Base-by-base conservation (phyloP, 1,140 invertebrate species). In the Aphaenogaster floridana region DNA sequence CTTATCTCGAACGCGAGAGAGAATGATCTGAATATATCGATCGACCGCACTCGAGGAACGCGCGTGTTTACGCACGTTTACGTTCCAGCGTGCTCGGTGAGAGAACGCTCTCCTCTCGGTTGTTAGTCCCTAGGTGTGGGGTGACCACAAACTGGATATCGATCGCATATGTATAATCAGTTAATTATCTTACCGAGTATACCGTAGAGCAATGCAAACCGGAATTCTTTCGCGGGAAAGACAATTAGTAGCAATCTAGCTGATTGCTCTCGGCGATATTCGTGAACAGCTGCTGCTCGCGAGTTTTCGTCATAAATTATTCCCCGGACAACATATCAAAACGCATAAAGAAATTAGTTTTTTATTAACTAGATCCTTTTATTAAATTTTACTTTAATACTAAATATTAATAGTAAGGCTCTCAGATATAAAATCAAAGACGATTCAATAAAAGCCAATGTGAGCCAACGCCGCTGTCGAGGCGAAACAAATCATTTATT, bases 61-160 rank as follows among this genome's bases (percentile, higher is more conserved):
- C 45, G 61, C 34, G 57, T 78, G 57, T 84, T 90, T 78, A 89
- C 84, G 78, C 77, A 52, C 52, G 54, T 85, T 89, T 88, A 90
- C 86, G 76, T 90, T 69, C 45, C 79, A 74, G 54, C 21, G 72
- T 68, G n/a, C 63, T 87, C 85, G 64, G 64, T 80, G 87, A 69
- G 50, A 84, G 39, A 69, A 74, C 6, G 13, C 21, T 87, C 21
- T 87, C 39, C 50, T 79, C 28, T 15, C 28, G 21, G 2, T 64
- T 8, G 59, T 63, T 7, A 4, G 39, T 42, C 69, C 72, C 80
- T 87, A 86, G 77, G 63, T 61, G 9, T 66, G 15, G 50, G 11
- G 17, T 45, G 3, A 28, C 48, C 34, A 39, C 39, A 15, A 45
- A 28, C 50, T 21, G 13, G 64, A 66, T 42, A 76, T 64, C 39